These are phyloP conservation scores for Mylabris phalerata DNA, from an alignment of 1,140 invertebrate species.

Conservation along the genomic window DNA sequence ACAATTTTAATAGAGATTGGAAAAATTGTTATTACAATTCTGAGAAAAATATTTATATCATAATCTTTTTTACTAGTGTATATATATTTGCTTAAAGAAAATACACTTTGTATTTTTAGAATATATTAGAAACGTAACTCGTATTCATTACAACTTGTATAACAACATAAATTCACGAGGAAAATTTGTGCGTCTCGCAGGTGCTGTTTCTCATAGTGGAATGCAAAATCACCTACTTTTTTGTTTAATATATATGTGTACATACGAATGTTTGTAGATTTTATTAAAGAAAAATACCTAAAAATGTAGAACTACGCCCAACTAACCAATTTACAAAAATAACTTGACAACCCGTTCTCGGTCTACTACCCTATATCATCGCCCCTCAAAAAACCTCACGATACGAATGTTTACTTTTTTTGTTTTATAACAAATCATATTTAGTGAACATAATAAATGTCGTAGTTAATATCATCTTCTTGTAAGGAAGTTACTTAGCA, in stretches of 20 bases:
- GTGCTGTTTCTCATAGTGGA: slow-evolving; percentile 20
- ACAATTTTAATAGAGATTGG: too few species aligned
- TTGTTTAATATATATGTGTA: too few species aligned
- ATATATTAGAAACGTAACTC: slow-evolving; percentile 14
- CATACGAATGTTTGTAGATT: slow-evolving; percentile 8
- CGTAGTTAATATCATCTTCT: slow-evolving; percentile 14
- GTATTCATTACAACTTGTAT: slow-evolving; percentile 16
- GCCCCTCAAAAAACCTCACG: too few species aligned
- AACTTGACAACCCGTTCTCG: too few species aligned
- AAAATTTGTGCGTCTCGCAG: slow-evolving; percentile 24
- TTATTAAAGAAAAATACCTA: slow-evolving; percentile 22
- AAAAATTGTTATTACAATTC: too few species aligned
- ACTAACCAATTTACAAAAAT: too few species aligned
- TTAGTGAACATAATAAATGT: slow-evolving; percentile 12
- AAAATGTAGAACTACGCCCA: not conserved
- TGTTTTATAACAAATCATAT: slow-evolving; percentile 8
- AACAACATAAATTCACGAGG: slow-evolving; percentile 21
- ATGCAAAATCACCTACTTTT: slow-evolving; percentile 12
- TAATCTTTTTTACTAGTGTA: not conserved
- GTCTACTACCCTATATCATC: too few species aligned
- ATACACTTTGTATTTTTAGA: slow-evolving; percentile 13
- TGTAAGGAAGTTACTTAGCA: slow-evolving; percentile 13
- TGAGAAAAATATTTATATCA: too few species aligned
- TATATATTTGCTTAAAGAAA: slow-evolving; percentile 4
- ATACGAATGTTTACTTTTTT: slow-evolving; percentile 2